Conservation (phyloP, 2,888 invertebrate species). For the Sarcophaga caerulescens region DNA sequence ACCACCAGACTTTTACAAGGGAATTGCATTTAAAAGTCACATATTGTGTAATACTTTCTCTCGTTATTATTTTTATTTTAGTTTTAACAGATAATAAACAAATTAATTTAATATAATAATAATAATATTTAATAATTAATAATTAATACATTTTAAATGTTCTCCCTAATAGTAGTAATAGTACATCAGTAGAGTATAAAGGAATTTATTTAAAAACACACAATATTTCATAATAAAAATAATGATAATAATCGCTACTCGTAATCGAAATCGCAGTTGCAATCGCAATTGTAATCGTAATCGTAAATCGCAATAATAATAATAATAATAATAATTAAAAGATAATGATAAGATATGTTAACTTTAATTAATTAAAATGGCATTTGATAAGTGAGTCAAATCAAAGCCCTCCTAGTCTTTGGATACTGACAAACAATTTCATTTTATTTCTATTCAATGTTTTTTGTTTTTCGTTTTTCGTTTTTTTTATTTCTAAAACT, state of each 20-base stretch:
- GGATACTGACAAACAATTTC: conserved; percentile 57
- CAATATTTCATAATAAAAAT: no score
- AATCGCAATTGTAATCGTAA: background rate
- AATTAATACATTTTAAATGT: background rate
- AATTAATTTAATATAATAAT: no score
- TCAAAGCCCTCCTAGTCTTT: conserved; percentile 63
- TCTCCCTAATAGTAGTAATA: conserved; percentile 10
- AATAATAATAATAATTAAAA: conserved; percentile 31
- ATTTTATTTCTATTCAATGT: background rate
- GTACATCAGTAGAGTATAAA: conserved; percentile 8
- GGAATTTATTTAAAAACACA: no score
- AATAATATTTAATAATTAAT: background rate
- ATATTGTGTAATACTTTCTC: no score
- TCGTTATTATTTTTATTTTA: no score
- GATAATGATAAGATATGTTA: conserved; percentile 18
- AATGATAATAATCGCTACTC: no score
- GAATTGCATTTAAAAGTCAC: conserved; percentile 17
- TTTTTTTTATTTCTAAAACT: conserved; percentile 27
- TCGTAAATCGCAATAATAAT: conserved; percentile 15
- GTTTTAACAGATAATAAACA: no score
- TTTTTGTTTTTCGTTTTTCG: background rate
- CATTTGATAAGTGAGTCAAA: conserved; percentile 45
- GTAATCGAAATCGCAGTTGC: no score
- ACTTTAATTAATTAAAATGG: conserved; percentile 49
- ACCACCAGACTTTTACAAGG: conserved; percentile 39